phyloP scores from a whole-genome alignment of 2,888 invertebrate species.

The Colletes collaris region DNA sequence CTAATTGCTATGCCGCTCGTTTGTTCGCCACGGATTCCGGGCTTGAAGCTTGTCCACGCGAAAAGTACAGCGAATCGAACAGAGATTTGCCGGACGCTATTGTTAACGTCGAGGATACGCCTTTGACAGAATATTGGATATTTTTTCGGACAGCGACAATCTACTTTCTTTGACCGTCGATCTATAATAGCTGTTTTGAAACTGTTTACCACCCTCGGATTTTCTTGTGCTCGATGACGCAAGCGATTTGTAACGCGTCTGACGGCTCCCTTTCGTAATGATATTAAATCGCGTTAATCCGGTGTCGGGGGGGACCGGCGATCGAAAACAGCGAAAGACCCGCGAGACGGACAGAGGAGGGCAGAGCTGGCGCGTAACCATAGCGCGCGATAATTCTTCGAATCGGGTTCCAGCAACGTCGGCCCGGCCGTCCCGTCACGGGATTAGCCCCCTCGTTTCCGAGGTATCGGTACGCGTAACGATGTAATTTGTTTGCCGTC shows the following conservation, averaged over 20 bases:
- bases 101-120: too few species aligned
- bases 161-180: too few species aligned
- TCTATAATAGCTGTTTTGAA: too few species aligned
- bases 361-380: background rate
- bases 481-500: slow-evolving; percentile 30
- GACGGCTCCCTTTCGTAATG: background rate
- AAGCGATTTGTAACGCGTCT: too few species aligned
- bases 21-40: background rate
- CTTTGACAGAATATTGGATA: too few species aligned
- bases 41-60: too few species aligned
- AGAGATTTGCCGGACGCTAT: too few species aligned
- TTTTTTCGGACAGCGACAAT: too few species aligned
- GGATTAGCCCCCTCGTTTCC: slow-evolving; percentile 31
- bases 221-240: too few species aligned
- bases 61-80: too few species aligned
- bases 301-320: slow-evolving; percentile 2
- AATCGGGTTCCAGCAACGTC: background rate
- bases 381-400: slow-evolving; percentile 23
- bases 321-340: background rate
- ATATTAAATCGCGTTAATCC: slow-evolving; percentile 60
- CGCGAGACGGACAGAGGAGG: background rate
- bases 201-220: too few species aligned
- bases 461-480: slow-evolving; percentile 25
- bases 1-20: slow-evolving; percentile 40
- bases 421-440: slow-evolving; percentile 5